Base-by-base conservation (phyloP, 1,140 invertebrate species). In the Drosophila seguyi region DNA sequence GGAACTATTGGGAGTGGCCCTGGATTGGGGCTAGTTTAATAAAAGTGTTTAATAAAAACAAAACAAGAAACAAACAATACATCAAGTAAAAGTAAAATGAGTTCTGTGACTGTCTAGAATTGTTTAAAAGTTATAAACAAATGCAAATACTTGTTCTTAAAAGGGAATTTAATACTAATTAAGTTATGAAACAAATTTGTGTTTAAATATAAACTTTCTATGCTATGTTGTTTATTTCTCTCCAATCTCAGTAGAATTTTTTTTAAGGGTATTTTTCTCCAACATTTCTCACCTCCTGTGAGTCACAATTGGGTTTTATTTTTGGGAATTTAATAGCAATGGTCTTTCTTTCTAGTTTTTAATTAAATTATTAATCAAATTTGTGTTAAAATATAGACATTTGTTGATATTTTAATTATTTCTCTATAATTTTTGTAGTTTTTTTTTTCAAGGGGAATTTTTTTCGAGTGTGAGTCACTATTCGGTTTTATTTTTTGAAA, bases 161-260 rank as follows among this genome's bases (percentile, higher is more conserved):
- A 16, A n/a, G 22, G 7, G 14, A 47, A 16, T 47, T 16, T 8
- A 5, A 50, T 13, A n/a, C n/a, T 3, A 34, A 20, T 14, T 2
- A 6, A 29, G n/a, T 48, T 8, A 6, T 20, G 18, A 2, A 20
- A 18, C 1, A 20, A 34, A 34, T 31, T 14, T 34, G 4, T 38
- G 2, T 55, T 16, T 20, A 7, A 11, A 3, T 6, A 13, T 1
- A 29, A n/a, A n/a, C n/a, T 2, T n/a, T 13, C 3, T 0, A 2
- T n/a, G n/a, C n/a, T 50, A 31, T 31, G 7, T 31, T 14, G 2
- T 31, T 13, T 13, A 0, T 7, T 6, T 11, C n/a, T 44, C 18
- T 6, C n/a, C n/a, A 84, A 84, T 73, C 88, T 90, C 81, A 79
- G 65, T 79, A 81, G 80, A 87, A 88, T 73, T 80, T 52, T 47